These are phyloP conservation scores for Orchesella cincta DNA, from an alignment of 1,140 invertebrate genomes.

Conservation along the genomic window DNA sequence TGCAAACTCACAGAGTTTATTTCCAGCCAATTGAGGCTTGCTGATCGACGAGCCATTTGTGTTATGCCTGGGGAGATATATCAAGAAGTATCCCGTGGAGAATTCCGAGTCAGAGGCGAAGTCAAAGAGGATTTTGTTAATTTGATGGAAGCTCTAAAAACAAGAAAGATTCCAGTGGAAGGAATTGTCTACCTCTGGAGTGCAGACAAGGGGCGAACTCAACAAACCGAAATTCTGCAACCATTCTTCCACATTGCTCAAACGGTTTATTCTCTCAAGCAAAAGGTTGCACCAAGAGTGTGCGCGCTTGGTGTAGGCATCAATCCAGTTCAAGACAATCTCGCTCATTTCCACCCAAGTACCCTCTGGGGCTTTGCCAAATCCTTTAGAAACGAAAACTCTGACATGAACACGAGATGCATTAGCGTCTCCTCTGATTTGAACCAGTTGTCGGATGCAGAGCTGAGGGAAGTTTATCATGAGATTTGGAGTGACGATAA, in stretches of 20 bases:
- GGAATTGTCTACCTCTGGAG: conserved; percentile 26
- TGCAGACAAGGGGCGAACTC: background rate
- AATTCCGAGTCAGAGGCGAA: background rate
- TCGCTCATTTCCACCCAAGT: background rate
- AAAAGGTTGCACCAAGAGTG: background rate
- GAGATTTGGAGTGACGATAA: conserved; percentile 7
- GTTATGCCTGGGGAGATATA: background rate
- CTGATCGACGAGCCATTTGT: background rate
- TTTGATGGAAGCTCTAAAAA: background rate
- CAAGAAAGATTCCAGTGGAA: background rate
- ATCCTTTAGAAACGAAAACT: conserved; percentile 5
- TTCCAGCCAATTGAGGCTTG: background rate
- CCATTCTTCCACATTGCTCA: conserved; percentile 29
- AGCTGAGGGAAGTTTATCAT: conserved; percentile 2
- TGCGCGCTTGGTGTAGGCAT: background rate
- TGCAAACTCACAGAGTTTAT: background rate
- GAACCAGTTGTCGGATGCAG: background rate
- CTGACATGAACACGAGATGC: background rate
- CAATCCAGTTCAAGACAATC: background rate
- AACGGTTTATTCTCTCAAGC: background rate
- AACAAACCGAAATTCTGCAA: background rate
- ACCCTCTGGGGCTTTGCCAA: conserved; percentile 8
- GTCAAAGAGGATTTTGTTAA: background rate
- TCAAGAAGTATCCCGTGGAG: background rate
- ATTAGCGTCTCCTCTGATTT: background rate